Evolutionary conservation across 2,888 invertebrate species (phyloP), one percentile per base, ranked within the genome.

Genomic region (Drosophila monieri): DNA sequence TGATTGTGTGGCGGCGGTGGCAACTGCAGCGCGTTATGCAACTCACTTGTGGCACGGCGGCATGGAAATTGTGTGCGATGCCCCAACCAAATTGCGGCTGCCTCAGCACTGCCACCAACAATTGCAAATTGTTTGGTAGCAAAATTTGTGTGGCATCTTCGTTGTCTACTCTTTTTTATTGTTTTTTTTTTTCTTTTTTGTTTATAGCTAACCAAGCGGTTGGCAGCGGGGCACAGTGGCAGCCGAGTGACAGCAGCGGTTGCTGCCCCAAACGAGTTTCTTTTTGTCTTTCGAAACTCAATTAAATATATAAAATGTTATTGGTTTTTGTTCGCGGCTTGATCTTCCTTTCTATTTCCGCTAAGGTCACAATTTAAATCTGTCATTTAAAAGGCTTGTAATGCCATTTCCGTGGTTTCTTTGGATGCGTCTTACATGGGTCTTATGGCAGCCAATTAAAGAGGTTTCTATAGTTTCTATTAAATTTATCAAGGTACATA

Each of bases 81-180:
- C 53, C 70, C 53, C 70, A 77, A 57, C 66, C 46, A 44, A 72
- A 72, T 73, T 72, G 72, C 73, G 55, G 49, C 66, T 32, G 57
- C 59, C 52, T 47, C 68, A 80, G 54, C 72, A 73, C 27, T 43
- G 44, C 30, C 65, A 80, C 70, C 85, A 87, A 85, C 83, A 81
- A 87, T 85, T 73, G 84, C 85, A 87, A 85, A 87, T 81, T 85
- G 77, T 83, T 64, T 77, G 66, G 72, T 76, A 69, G 69, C 87
- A 78, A 78, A 73, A 54, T 62, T 65, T 71, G 72, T 65, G 44
- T 64, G 56, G 68, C 71, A 61, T 52, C 68, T 61, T 71, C 54
- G 39, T 51, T 39, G 52, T 37, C 49, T 49, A 37, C 43, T 9
- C 8, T 14, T 27, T 46, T 37, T n/a, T 37, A 3, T 35, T 14